Conservation (phyloP, 2,888 invertebrate species). For the Ypsolopha sequella region DNA sequence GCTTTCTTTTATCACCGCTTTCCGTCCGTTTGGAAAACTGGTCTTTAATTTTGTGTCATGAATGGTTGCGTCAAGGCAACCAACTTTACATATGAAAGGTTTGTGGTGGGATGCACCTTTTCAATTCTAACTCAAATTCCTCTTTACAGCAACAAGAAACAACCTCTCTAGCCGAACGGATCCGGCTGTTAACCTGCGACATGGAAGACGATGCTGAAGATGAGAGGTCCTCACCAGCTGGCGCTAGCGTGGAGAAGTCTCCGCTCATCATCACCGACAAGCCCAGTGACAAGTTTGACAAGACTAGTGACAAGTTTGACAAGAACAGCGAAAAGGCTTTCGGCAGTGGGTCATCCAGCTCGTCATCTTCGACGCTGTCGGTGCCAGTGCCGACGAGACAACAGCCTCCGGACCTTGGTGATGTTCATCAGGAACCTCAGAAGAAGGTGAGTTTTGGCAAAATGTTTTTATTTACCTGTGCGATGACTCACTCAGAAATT, state of each 20-base stretch:
- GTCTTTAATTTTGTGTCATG: no score
- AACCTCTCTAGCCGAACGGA: slow-evolving; percentile 86
- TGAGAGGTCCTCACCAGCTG: slow-evolving; percentile 74
- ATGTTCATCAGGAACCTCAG: slow-evolving; percentile 50
- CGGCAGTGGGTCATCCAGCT: slow-evolving; percentile 61
- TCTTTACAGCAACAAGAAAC: slow-evolving; percentile 63
- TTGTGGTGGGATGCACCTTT: no score
- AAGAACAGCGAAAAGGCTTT: slow-evolving; percentile 64
- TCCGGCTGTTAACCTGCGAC: slow-evolving; percentile 87
- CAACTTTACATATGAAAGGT: no score
- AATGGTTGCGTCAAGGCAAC: no score
- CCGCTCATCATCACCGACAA: slow-evolving; percentile 64
- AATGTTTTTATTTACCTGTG: no score
- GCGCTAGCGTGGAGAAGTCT: slow-evolving; percentile 74
- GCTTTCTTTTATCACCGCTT: no score
- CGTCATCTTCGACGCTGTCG: slow-evolving; percentile 50
- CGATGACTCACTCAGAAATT: no score
- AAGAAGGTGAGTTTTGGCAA: slow-evolving; percentile 21
- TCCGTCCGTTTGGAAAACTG: no score
- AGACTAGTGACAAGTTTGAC: slow-evolving; percentile 63
- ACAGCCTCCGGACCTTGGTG: slow-evolving; percentile 51
- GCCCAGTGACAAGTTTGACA: slow-evolving; percentile 45
- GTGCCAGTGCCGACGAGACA: slow-evolving; percentile 38
- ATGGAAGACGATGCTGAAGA: slow-evolving; percentile 77
- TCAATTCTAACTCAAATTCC: slow-evolving; percentile 1